A percentile compares a stretch with the other conserved stretches of the same genome.
phyloP scores from a whole-genome alignment of 2,888 invertebrate species.

The Nomada fabriciana region DNA sequence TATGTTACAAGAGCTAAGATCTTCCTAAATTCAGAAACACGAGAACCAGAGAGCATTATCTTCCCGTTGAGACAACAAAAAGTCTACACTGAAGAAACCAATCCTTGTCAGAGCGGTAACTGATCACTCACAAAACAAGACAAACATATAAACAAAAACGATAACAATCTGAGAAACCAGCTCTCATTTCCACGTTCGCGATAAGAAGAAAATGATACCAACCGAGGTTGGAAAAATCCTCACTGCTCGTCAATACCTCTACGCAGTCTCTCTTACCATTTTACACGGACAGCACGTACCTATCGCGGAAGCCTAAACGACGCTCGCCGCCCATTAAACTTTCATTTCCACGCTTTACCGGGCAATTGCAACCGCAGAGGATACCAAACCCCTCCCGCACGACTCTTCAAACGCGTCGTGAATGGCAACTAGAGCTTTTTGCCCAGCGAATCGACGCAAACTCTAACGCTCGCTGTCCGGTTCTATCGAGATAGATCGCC shows the following conservation, averaged over 20 bases:
- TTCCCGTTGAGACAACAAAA: too few species aligned
- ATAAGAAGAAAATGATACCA: too few species aligned
- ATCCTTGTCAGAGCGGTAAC: too few species aligned
- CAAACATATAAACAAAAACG: too few species aligned
- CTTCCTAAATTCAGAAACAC: too few species aligned
- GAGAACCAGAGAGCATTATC: too few species aligned
- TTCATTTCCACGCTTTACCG: constrained; percentile 21
- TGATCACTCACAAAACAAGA: too few species aligned
- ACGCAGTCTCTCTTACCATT: background rate
- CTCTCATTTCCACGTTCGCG: too few species aligned
- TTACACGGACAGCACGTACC: background rate
- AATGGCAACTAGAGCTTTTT: constrained; percentile 8
- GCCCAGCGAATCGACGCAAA: background rate
- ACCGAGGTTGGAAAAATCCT: background rate
- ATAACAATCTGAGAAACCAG: too few species aligned
- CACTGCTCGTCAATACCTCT: too few species aligned
- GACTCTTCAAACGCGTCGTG: background rate
- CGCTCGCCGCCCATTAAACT: background rate
- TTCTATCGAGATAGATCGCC: background rate
- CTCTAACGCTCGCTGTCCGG: background rate
- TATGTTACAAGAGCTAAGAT: too few species aligned
- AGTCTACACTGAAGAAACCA: too few species aligned
- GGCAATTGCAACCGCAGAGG: constrained; percentile 1
- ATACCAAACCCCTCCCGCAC: background rate
- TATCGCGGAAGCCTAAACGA: background rate